phyloP scores from a whole-genome alignment of 2,888 invertebrate genomes.

The Deilephila porcellus region DNA sequence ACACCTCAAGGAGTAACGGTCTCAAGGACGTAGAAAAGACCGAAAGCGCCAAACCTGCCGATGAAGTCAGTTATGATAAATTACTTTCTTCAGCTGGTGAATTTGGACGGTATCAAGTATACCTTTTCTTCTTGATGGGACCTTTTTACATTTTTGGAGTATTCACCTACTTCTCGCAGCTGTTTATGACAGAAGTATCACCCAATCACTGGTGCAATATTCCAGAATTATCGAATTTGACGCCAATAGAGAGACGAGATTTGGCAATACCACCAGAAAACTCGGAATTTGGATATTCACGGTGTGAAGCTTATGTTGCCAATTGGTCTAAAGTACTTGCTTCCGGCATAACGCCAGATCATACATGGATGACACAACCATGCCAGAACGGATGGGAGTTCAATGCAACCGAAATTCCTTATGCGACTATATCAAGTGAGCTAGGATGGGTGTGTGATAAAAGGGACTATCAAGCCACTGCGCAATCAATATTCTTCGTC shows the following conservation, averaged over 20 bases:
- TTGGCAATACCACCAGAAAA: constrained; percentile 60
- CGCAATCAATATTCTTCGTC: constrained; percentile 67
- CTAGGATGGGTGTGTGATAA: constrained; percentile 70
- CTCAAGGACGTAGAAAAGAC: not conserved
- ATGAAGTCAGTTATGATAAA: constrained; percentile 58
- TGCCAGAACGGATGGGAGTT: constrained; percentile 72
- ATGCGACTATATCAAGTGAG: constrained; percentile 67
- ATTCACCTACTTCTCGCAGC: constrained; percentile 62
- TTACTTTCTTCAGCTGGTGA: constrained; percentile 64
- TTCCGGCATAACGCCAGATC: constrained; percentile 46
- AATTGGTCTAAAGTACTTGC: constrained; percentile 63
- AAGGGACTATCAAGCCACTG: constrained; percentile 66
- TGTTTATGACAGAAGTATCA: constrained; percentile 66
- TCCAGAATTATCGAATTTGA: constrained; percentile 64
- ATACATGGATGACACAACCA: constrained; percentile 51
- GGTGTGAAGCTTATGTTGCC: constrained; percentile 58
- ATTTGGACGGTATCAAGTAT: constrained; percentile 63
- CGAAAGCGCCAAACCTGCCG: not conserved
- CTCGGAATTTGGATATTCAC: constrained; percentile 61
- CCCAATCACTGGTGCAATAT: constrained; percentile 70
- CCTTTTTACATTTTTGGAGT: constrained; percentile 67
- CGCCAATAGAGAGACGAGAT: constrained; percentile 54
- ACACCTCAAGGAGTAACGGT: not conserved
- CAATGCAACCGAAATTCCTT: constrained; percentile 67
- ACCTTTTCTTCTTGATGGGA: constrained; percentile 57